Conservation (phyloP, 2,797 vertebrate genomes). For the Rhynchotus rufescens region DNA sequence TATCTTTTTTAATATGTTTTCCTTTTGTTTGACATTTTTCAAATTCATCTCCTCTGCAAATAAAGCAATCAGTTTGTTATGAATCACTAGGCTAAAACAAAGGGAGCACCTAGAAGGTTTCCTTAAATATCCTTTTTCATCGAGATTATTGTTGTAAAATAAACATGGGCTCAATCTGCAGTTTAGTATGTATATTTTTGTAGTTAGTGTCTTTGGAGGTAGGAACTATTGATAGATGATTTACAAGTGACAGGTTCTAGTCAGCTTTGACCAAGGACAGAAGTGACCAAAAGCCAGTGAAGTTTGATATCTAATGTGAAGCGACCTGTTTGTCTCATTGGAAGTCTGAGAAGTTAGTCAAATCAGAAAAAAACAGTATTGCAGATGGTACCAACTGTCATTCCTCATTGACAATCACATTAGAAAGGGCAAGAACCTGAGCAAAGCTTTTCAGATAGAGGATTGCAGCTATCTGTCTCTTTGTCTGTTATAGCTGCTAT, state of each 20-base stretch:
- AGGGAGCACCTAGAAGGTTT: background rate
- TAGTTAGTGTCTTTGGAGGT: background rate
- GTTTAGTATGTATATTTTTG: background rate
- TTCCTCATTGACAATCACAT: conserved; percentile 42
- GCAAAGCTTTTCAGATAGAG: conserved; percentile 1
- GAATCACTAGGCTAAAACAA: background rate
- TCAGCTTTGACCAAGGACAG: background rate
- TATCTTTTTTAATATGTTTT: background rate
- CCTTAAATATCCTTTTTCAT: background rate
- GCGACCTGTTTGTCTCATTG: conserved; percentile 49
- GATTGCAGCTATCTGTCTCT: conserved; percentile 11
- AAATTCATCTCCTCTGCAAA: background rate
- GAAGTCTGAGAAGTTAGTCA: conserved; percentile 34
- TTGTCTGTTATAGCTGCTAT: background rate
- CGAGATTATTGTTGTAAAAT: background rate
- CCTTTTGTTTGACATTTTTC: background rate
- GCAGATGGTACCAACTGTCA: conserved; percentile 69
- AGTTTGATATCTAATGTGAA: conserved; percentile 39
- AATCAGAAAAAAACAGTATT: background rate
- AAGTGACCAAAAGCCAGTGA: conserved; percentile 31
- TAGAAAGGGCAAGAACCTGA: conserved; percentile 44
- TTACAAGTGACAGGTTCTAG: conserved; percentile 13
- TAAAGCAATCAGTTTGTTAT: background rate
- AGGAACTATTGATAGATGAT: conserved; percentile 5
- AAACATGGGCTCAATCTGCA: background rate